phyloP scores from a whole-genome alignment of 2,888 invertebrate species.

The Trachelus stipa region DNA sequence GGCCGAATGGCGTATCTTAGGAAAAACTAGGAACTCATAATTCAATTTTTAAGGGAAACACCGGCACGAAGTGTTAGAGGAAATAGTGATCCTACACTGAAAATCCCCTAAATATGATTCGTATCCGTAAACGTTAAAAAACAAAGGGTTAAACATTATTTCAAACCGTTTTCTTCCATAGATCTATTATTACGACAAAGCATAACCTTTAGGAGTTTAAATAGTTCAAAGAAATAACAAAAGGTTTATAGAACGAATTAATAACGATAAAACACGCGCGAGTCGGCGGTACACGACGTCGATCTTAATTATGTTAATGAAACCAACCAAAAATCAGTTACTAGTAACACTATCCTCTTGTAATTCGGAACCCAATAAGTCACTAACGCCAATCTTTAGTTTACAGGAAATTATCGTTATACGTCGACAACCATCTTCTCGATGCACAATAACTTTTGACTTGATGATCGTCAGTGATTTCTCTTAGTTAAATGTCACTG shows the following conservation, averaged over 20 bases:
- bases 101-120: background rate
- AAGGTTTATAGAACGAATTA: background rate
- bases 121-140: background rate
- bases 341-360: background rate
- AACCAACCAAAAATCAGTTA: background rate
- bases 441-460: background rate
- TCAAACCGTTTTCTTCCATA: background rate
- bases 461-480: background rate
- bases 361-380: background rate
- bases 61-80: background rate
- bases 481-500: conserved; percentile 25
- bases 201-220: background rate
- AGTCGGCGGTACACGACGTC: background rate
- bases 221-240: background rate
- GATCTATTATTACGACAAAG: background rate
- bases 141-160: background rate
- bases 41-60: background rate
- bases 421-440: background rate
- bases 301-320: background rate
- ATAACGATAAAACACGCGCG: background rate
- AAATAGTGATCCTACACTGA: background rate
- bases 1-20: background rate
- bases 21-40: background rate
- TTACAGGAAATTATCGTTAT: background rate
- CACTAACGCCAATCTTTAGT: background rate